These are phyloP conservation scores for Pionites leucogaster DNA, from an alignment of 2,113 vertebrate genomes.

Conservation along the genomic window DNA sequence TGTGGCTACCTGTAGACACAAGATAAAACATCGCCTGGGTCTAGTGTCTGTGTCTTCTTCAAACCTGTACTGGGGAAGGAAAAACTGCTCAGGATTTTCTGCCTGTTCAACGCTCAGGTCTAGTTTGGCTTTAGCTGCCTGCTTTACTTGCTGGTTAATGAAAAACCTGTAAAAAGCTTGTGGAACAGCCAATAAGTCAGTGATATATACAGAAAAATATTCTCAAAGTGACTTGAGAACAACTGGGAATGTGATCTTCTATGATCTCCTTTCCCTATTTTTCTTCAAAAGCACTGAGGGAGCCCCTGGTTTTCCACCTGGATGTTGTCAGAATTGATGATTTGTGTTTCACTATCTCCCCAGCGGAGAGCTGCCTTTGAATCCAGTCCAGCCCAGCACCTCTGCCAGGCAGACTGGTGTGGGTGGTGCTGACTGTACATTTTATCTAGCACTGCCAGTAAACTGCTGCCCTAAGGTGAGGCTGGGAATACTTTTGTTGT, in stretches of 20 bases:
- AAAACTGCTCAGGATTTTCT: conserved; percentile 1
- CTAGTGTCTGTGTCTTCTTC: not conserved
- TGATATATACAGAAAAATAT: not conserved
- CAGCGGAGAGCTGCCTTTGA: not conserved
- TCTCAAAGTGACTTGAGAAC: not conserved
- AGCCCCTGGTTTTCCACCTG: not conserved
- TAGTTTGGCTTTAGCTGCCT: not conserved
- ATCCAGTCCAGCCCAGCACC: not conserved
- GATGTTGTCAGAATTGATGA: not conserved
- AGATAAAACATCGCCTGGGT: not conserved
- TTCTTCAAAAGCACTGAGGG: not conserved
- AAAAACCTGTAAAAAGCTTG: not conserved
- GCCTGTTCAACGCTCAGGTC: not conserved
- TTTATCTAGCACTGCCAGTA: not conserved
- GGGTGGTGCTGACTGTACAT: conserved; percentile 31
- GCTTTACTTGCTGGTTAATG: conserved; percentile 32
- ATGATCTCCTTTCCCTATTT: not conserved
- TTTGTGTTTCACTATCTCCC: not conserved
- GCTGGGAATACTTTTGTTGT: not conserved
- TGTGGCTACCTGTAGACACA: not conserved
- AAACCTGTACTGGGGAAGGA: not conserved
- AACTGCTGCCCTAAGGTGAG: conserved; percentile 5
- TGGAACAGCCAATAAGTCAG: not conserved
- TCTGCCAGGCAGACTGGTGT: conserved; percentile 42
- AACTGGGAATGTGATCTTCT: not conserved